phyloP scores from a whole-genome alignment of 1,140 invertebrate species.

The Gryllus bimaculatus region DNA sequence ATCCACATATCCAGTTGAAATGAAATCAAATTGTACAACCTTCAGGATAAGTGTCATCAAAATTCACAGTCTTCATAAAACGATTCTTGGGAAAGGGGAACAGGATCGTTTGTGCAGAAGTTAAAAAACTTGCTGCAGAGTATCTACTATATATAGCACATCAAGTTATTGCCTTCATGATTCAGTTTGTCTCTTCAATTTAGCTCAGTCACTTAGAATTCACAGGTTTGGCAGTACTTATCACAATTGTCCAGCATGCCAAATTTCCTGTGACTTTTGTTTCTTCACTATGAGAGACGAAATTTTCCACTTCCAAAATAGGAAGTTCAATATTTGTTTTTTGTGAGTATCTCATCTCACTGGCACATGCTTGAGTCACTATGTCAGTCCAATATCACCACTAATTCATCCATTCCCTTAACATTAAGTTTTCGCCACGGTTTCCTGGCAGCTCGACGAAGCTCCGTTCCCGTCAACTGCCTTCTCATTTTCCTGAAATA shows the following conservation, averaged over 20 bases:
- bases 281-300: background rate
- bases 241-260: conserved; percentile 8
- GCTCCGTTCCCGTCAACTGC: conserved; percentile 65
- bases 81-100: conserved; percentile 1
- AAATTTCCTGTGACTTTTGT: background rate
- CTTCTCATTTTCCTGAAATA: conserved; percentile 68
- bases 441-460: conserved; percentile 80
- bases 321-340: background rate
- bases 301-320: background rate
- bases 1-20: conserved; percentile 6
- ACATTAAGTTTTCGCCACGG: conserved; percentile 67
- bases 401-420: conserved; percentile 32
- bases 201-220: background rate
- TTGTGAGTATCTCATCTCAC: background rate
- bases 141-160: conserved; percentile 15
- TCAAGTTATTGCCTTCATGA: conserved; percentile 20
- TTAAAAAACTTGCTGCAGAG: background rate
- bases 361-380: conserved; percentile 10
- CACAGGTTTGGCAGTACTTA: conserved; percentile 6
- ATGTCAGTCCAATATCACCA: conserved; percentile 26
- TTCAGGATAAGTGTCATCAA: conserved; percentile 6
- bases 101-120: conserved; percentile 13
- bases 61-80: conserved; percentile 12
- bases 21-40: conserved; percentile 7
- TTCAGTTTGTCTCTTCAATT: background rate